These are phyloP conservation scores for Sitobion miscanthi DNA, from an alignment of 1,140 invertebrate species.

Conservation along the genomic window DNA sequence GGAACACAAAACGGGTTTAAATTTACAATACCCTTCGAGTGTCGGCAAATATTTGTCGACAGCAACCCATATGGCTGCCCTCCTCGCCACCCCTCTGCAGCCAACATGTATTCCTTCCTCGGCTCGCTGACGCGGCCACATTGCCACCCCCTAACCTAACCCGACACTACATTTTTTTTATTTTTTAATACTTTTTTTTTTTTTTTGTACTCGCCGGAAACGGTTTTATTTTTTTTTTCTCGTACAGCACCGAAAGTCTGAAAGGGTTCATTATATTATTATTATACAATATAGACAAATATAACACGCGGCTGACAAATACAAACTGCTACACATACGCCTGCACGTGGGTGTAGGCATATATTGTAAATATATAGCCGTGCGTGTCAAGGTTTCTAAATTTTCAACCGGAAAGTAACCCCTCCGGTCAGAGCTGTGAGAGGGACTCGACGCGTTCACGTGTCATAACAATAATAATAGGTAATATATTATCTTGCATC, in stretches of 20 bases:
- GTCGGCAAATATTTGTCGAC: conserved; percentile 55
- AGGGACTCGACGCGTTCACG: neutral
- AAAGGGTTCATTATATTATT: conserved; percentile 47
- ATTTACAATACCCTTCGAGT: conserved; percentile 55
- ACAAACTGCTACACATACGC: neutral
- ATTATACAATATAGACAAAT: conserved; percentile 15
- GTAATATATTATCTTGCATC: neutral
- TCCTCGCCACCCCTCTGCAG: neutral
- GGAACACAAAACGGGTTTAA: conserved; percentile 56
- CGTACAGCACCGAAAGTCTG: neutral
- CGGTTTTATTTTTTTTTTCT: neutral
- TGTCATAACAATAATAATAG: neutral
- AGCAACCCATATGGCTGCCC: conserved; percentile 43
- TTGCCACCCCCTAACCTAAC: neutral
- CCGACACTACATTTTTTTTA: conserved; percentile 14
- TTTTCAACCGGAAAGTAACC: conserved; percentile 1
- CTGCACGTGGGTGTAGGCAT: neutral
- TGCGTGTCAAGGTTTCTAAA: neutral
- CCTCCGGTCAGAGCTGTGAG: neutral
- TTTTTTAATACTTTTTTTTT: neutral
- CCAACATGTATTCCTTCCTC: neutral
- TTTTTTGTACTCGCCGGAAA: conserved; percentile 15
- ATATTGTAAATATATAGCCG: no score
- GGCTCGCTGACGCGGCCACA: neutral
- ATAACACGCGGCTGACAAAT: conserved; percentile 41